Percentiles rank a stretch among this genome's conserved stretches.
Conservation (phyloP, 2,888 invertebrate genomes). For the Xestia sexstrigata region DNA sequence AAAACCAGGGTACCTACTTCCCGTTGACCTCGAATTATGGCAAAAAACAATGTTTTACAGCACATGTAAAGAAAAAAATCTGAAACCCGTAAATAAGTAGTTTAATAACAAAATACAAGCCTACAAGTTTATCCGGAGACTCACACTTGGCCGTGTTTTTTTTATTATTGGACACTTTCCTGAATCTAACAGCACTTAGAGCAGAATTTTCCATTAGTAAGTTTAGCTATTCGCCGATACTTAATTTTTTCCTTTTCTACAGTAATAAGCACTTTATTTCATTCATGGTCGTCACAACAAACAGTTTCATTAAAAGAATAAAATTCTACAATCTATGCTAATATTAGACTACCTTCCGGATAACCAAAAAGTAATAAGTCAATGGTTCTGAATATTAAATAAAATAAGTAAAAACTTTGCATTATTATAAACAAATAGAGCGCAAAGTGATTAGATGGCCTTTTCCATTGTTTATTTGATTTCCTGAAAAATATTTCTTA, state of each 20-base stretch:
- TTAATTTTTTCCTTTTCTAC: too few species aligned
- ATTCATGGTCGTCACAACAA: not conserved
- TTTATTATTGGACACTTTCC: too few species aligned
- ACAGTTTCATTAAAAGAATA: not conserved
- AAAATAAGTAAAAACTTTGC: slow-evolving; percentile 34
- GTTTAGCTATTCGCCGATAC: not conserved
- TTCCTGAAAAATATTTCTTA: slow-evolving; percentile 36
- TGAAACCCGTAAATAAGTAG: too few species aligned
- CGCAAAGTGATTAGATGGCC: slow-evolving; percentile 41
- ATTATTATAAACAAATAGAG: slow-evolving; percentile 43
- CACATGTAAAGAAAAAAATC: too few species aligned
- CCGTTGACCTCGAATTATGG: too few species aligned
- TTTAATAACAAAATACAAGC: too few species aligned
- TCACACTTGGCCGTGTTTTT: too few species aligned
- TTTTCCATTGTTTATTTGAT: slow-evolving; percentile 40
- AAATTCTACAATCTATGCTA: not conserved
- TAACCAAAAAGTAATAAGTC: not conserved
- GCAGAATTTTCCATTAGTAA: not conserved
- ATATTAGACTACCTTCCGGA: slow-evolving; percentile 14
- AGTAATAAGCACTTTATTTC: not conserved
- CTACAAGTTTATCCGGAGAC: too few species aligned
- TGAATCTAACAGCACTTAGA: too few species aligned
- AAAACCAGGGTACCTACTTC: too few species aligned
- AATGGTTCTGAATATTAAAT: slow-evolving; percentile 8
- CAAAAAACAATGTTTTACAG: too few species aligned